Base-by-base conservation (phyloP, 2,888 invertebrate species). In the Escarpia spicata region DNA sequence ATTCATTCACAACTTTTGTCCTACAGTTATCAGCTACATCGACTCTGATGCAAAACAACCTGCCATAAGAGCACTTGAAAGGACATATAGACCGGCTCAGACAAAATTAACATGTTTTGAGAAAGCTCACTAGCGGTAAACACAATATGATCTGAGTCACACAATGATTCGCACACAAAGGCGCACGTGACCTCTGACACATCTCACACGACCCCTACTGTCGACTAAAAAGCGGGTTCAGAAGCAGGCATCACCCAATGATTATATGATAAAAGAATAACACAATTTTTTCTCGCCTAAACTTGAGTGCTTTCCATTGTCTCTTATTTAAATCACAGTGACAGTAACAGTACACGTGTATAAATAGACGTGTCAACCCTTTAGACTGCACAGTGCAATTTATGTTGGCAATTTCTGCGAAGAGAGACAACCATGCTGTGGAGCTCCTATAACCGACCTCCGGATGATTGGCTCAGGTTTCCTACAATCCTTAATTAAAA, bases 331-430 rank as follows among this genome's bases (percentile, higher is more conserved):
- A 75, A 75, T n/a, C 75, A 75, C 75, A 26, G 75, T 6, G 75
- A 75, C 6, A 75, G 26, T 1, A 26, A 75, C 26, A 75, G 75
- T 75, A 26, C n/a, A 26, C 4, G n/a, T 19, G 26, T 75, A 75
- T 75, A 75, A 75, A 75, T 75, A 75, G 75, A 75, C n/a, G 26
- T 75, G 75, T 75, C 75, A 75, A 75, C 75, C n/a, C 75, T 52
- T 52, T 75, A 75, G 75, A 75, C n/a, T 75, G 75, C 75, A 75
- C 75, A 6, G 6, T 26, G 75, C 75, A 75, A 75, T 75, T 75
- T 75, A 75, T 75, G 75, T 75, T n/a, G 75, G 75, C 75, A 75
- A 75, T 75, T 75, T 75, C 75, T 75, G 75, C 75, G 75, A 75
- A 75, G 26, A 75, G 26, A n/a, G 19, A 26, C 26, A 6, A 75